Evolutionary conservation across 2,888 invertebrate species (phyloP), one percentile per base, ranked within the genome.

Genomic region (Watsonalla binaria): DNA sequence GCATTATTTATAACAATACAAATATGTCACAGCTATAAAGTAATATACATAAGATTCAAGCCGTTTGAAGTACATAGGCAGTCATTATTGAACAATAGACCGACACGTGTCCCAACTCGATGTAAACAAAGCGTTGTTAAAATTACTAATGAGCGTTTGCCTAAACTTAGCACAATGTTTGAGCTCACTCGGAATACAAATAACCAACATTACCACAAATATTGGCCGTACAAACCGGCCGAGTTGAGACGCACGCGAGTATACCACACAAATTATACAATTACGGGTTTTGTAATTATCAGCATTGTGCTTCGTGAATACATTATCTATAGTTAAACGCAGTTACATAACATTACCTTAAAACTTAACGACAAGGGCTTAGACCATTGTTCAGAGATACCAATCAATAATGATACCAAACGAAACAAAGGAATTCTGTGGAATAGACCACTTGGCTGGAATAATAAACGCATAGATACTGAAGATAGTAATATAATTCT

Each of bases 101-200:
- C 53, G 55, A 74, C 76, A 75, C 72, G 74, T 75, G 73, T 66
- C 62, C 54, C 54, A 65, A 70, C 60, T 62, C 65, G 63, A 77
- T 73, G 74, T 74, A 81, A 82, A 86, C 84, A 86, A 81, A 82
- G 76, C 74, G 60, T 62, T 61, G 74, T 83, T 86, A 84, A 82
- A 86, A 86, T 85, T 86, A 81, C 81, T 80, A 87, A 87, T 86
- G 80, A 82, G 73, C 64, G 59, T 72, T 80, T 81, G 75, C 80
- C 80, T 82, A 84, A 84, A 85, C 79, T 78, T 76, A 76, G 81
- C 79, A 77, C 80, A 75, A 67, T 76, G 73, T 65, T 72, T 64
- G 66, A 63, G 76, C 81, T 75, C 65, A 65, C 55, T 58, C 58
- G 59, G 86, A 79, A 86, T 86, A 83, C 76, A 78, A 73, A 86